A percentile compares a stretch with the other conserved stretches of the same genome.
These are phyloP conservation scores for Laothoe populi DNA, from an alignment of 2,888 invertebrate species.

Conservation along the genomic window DNA sequence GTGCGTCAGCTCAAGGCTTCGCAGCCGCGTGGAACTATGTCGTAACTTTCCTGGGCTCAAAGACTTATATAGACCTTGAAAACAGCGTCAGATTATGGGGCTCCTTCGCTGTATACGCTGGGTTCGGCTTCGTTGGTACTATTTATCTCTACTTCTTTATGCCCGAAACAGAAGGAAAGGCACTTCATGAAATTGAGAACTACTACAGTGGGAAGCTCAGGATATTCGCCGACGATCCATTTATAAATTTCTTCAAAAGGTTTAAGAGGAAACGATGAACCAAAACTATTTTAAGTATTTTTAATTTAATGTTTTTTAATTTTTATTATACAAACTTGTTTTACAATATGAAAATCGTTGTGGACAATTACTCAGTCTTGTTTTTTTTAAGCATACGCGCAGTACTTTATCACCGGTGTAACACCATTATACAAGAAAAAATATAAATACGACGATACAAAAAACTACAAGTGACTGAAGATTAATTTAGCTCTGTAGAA, in stretches of 20 bases:
- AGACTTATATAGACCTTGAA: conserved; percentile 81
- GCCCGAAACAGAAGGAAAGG: conserved; percentile 84
- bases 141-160: conserved; percentile 80
- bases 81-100: conserved; percentile 72
- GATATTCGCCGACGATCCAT: conserved; percentile 73
- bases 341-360: conserved; percentile 7
- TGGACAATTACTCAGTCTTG: conserved; percentile 18
- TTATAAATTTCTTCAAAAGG: conserved; percentile 67
- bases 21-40: conserved; percentile 82
- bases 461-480: too few relatives aligned
- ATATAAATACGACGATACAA: too few relatives aligned
- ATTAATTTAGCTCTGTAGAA: not conserved
- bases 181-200: conserved; percentile 79
- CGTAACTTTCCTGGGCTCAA: conserved; percentile 79
- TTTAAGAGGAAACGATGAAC: conserved; percentile 48
- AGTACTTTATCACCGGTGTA: not conserved
- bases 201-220: conserved; percentile 67
- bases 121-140: conserved; percentile 72
- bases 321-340: not conserved
- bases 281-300: conserved; percentile 11
- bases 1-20: conserved; percentile 80
- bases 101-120: conserved; percentile 77
- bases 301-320: conserved; percentile 15
- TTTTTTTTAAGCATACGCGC: not conserved
- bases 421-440: not conserved